Percentiles rank a stretch among this genome's conserved stretches.
Evolutionary conservation across 2,888 invertebrate genomes (phyloP).

Genomic region (Laothoe populi): DNA sequence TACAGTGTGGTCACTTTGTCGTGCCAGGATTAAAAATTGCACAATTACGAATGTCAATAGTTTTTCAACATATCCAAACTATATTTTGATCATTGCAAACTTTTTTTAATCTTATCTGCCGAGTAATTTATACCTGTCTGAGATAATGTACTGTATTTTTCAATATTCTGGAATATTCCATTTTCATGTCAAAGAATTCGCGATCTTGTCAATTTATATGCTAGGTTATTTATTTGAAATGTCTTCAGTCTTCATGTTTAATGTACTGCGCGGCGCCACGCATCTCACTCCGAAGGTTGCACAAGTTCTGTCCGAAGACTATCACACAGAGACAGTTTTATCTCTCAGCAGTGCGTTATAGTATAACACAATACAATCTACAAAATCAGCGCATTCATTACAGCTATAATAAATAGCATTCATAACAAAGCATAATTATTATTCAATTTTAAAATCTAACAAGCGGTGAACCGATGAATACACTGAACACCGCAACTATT

Average conservation of each 20-base stretch:
- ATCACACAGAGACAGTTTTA: not conserved
- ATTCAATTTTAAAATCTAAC: not conserved
- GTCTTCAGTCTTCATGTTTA: not conserved
- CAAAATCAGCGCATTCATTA: not conserved
- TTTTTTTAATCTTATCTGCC: no score
- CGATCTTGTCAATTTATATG: not conserved
- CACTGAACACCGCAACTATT: not conserved
- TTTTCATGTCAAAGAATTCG: not conserved
- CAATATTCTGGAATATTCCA: not conserved
- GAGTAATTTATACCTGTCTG: not conserved
- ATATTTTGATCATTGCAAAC: no score
- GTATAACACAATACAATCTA: not conserved
- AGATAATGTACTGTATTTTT: not conserved
- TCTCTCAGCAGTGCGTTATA: not conserved
- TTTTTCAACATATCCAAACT: no score
- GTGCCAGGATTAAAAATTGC: no score
- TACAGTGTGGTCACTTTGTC: no score
- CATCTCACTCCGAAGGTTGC: slow-evolving; percentile 14
- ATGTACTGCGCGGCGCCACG: slow-evolving; percentile 8
- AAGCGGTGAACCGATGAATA: slow-evolving; percentile 6
- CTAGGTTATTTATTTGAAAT: slow-evolving; percentile 9
- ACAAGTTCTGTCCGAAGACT: slow-evolving; percentile 1
- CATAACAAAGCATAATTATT: not conserved
- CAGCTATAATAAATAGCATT: not conserved
- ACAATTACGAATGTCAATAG: no score